Conservation (phyloP, 2,113 vertebrate genomes). For the Dolichotis patagonum region DNA sequence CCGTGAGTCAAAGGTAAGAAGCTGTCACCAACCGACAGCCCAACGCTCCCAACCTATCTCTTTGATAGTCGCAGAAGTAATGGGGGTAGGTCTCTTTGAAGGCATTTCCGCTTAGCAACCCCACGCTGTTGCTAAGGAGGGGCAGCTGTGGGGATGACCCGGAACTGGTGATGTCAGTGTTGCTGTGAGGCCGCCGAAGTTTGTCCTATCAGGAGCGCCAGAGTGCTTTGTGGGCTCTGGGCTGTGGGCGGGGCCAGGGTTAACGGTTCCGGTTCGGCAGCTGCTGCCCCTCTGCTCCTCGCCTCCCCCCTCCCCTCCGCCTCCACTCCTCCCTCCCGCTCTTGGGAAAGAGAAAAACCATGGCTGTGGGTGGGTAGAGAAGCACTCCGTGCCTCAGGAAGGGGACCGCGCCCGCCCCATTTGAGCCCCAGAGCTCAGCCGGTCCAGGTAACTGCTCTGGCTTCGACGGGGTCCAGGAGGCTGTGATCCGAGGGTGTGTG, state of each 20-base stretch:
- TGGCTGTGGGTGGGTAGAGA: constrained; percentile 50
- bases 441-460: constrained; percentile 58
- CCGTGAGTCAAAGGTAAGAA: background rate
- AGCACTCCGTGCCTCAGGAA: background rate
- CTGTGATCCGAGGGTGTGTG: constrained; percentile 1
- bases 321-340: constrained; percentile 69
- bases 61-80: background rate
- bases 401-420: constrained; percentile 33
- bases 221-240: background rate
- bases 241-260: constrained; percentile 30
- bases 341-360: constrained; percentile 64
- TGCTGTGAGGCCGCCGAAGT: background rate
- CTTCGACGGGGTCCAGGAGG: background rate
- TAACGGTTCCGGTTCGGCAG: constrained; percentile 66
- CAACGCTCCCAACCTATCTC: background rate
- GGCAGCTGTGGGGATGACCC: constrained; percentile 12
- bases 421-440: background rate
- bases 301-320: constrained; percentile 59
- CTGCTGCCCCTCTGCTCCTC: background rate
- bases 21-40: background rate
- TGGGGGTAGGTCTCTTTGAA: background rate
- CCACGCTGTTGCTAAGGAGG: constrained; percentile 86
- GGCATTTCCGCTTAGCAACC: constrained; percentile 86
- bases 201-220: constrained; percentile 54
- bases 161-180: constrained; percentile 69